These are phyloP conservation scores for Bemisia tabaci DNA, from an alignment of 1,140 invertebrate species.

Conservation along the genomic window DNA sequence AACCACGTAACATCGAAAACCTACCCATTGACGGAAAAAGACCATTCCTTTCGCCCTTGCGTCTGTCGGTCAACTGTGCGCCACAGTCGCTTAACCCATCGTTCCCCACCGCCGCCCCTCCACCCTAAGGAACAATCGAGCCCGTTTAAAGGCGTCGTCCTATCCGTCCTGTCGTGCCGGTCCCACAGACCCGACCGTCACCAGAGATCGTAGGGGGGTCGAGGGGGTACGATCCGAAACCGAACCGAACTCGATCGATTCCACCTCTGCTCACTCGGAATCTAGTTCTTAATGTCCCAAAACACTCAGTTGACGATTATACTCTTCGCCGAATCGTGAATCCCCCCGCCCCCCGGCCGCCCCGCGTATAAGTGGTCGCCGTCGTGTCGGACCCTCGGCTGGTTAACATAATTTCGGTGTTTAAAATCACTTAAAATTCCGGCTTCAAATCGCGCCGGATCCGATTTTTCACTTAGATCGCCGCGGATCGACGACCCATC, in stretches of 20 bases:
- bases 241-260: too few species aligned
- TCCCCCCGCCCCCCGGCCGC: too few species aligned
- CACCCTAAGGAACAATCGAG: background rate
- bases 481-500: too few species aligned
- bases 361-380: too few species aligned
- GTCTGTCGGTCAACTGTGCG: too few species aligned
- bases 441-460: background rate
- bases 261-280: background rate
- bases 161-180: background rate
- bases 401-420: background rate
- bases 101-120: background rate
- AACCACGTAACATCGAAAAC: too few species aligned
- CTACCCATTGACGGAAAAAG: too few species aligned
- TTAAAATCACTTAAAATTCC: background rate
- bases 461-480: background rate
- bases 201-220: background rate
- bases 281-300: background rate
- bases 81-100: too few species aligned
- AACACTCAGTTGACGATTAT: background rate
- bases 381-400: background rate
- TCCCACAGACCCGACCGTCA: background rate
- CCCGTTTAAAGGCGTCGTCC: background rate
- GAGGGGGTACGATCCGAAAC: background rate
- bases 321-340: background rate
- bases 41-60: too few species aligned